Base-by-base conservation (phyloP, 1,140 invertebrate species). In the Hydropsyche tenuis region DNA sequence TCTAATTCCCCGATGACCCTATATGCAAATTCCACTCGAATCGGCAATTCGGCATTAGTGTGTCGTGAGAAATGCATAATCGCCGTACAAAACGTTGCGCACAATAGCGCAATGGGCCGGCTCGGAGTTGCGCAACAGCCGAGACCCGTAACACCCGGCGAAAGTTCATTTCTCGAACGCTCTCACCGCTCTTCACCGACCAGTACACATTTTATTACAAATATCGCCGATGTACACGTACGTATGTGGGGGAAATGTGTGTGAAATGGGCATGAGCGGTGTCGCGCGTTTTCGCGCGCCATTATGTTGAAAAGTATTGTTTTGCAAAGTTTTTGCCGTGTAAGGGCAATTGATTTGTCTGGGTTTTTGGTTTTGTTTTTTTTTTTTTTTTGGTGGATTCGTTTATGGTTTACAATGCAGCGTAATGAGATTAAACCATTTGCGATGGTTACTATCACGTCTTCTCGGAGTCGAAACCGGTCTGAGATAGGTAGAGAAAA, bases 141-240 rank as follows among this genome's bases (percentile, higher is more conserved):
- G n/a, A 20, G 22, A 18, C 30, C 51, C 69, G 51, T 70, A 70
- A 70, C 62, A 51, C 23, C 37, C 51, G 72, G 72, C 72, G 72
- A 73, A 73, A 73, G 72, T 73, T 65, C 72, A 73, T 73, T 73
- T 73, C 72, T 65, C 72, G 30, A 63, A 16, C 70, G 14, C 27
- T 72, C 56, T 64, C 70, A 48, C 63, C 56, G 22, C 69, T 37
- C 69, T 46, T 30, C 48, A n/a, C 14, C n/a, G n/a, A 6, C 22
- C 25, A 25, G 11, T 25, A 43, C 22, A 25, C 42, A 42, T n/a
- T 37, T 37, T 9, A 37, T 37, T 37, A 37, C 30, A 9, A 37
- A 37, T 37, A 37, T 37, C 30, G 30, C 9, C 30, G 9, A 37
- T 37, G 30, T 9, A 4, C 30, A 37, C 30, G n/a, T n/a, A n/a